Base-by-base conservation (phyloP, 2,888 invertebrate species). In the Apodemia duryi region DNA sequence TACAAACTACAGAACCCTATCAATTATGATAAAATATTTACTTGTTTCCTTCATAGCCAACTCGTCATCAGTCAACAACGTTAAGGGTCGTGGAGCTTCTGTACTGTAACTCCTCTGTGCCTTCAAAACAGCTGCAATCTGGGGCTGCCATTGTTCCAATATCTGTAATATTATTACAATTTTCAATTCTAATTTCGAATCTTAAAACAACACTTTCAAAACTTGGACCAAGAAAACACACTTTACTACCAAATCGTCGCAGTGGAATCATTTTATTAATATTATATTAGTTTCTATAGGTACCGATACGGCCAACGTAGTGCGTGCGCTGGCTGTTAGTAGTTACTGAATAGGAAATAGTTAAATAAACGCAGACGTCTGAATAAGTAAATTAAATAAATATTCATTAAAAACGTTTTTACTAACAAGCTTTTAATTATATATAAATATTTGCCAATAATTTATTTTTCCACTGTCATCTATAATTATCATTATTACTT, bases 11-110 rank as follows among this genome's bases (percentile, higher is more conserved):
- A 13, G n/a, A n/a, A n/a, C n/a, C 46, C n/a, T n/a, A n/a, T 6
- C 2, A n/a, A 49, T n/a, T 21, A 49, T 38, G 4, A 63, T 38
- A 46, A 60, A 49, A 52, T 62, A 43, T 66, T 84, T 89, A 98
- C 98, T 98, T 79, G 97, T 96, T 80, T 98, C 98, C 88, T 96
- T 97, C 96, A 98, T 97, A 86, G 97, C 94, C 69, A 93, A 81
- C 91, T 99, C 98, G 83, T 98, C 98, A 69, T 98, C 98, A 13
- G 96, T 95, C 69, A 98, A 92, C 72, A 94, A 88, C 62, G 96
- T 96, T 72, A 98, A 85, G 62, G 98, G 97, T 66, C 92, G 88
- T 64, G 93, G 88, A 21, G 82, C 82, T 21, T 86, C 88, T 2
- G 88, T 79, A 71, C 86, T 88, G 82, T 82, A 88, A 68, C 72